Evolutionary conservation across 2,113 vertebrate genomes (phyloP).

Genomic region (Capricornis sumatraensis): DNA sequence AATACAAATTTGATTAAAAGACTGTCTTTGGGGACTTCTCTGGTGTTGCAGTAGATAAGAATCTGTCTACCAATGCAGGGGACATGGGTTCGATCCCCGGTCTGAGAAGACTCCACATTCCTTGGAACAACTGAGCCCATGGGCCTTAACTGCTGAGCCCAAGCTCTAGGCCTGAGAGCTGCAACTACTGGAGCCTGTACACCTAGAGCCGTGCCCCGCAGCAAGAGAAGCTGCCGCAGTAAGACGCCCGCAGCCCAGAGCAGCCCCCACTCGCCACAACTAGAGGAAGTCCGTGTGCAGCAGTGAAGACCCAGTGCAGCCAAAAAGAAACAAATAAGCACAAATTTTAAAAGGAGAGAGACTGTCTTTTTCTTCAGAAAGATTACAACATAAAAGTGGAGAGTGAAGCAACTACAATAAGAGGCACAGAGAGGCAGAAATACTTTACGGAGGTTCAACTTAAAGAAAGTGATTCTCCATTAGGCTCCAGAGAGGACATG

Average conservation of each 20-base stretch:
- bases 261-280: not conserved
- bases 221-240: not conserved
- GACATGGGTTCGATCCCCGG: not conserved
- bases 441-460: not conserved
- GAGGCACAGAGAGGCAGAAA: not conserved
- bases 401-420: not conserved
- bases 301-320: not conserved
- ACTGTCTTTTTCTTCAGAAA: not conserved
- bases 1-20: not conserved
- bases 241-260: not conserved
- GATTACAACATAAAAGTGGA: not conserved
- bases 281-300: not conserved
- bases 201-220: not conserved
- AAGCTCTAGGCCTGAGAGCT: not conserved
- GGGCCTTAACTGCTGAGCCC: not conserved
- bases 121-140: not conserved
- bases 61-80: not conserved
- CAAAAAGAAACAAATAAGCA: not conserved
- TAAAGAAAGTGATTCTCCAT: not conserved
- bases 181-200: not conserved
- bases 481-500: not conserved
- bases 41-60: not conserved
- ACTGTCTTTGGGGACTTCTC: not conserved
- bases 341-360: not conserved
- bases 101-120: not conserved